phyloP scores from a whole-genome alignment of 2,113 vertebrate species.

The Myiopsitta monachus region DNA sequence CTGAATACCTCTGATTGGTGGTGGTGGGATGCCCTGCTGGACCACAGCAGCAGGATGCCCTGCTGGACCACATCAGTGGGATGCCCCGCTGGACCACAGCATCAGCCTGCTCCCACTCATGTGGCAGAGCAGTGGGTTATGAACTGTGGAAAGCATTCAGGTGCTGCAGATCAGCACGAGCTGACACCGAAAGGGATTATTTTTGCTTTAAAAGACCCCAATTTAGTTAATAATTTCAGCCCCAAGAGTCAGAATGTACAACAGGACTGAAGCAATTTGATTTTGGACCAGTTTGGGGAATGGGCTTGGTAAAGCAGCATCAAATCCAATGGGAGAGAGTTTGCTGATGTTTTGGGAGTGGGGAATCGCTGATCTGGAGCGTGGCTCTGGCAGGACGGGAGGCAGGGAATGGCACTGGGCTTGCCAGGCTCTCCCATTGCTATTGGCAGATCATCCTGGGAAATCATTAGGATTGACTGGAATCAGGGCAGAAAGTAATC shows the following conservation, averaged over 20 bases:
- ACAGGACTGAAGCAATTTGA: background rate
- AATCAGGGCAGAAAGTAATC: background rate
- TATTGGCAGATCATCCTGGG: background rate
- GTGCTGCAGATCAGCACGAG: background rate
- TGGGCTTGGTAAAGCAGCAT: background rate
- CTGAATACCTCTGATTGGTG: background rate
- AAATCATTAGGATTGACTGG: fast-evolving
- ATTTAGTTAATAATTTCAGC: background rate
- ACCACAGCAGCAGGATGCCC: fast-evolving
- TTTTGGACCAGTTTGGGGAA: background rate
- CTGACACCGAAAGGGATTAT: background rate
- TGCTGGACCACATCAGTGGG: fast-evolving
- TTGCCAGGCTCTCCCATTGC: background rate
- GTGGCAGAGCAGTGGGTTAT: background rate
- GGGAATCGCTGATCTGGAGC: background rate
- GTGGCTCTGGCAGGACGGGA: fast-evolving
- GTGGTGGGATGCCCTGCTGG: too few species aligned
- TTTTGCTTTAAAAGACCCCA: background rate
- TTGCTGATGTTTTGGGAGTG: fast-evolving
- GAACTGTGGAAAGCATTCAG: background rate
- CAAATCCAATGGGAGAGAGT: background rate
- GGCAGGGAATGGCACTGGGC: background rate
- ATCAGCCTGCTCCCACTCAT: background rate
- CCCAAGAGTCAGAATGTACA: fast-evolving
- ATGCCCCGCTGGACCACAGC: background rate